Conservation (phyloP, 2,113 vertebrate genomes). For the Mus spicilegus region DNA sequence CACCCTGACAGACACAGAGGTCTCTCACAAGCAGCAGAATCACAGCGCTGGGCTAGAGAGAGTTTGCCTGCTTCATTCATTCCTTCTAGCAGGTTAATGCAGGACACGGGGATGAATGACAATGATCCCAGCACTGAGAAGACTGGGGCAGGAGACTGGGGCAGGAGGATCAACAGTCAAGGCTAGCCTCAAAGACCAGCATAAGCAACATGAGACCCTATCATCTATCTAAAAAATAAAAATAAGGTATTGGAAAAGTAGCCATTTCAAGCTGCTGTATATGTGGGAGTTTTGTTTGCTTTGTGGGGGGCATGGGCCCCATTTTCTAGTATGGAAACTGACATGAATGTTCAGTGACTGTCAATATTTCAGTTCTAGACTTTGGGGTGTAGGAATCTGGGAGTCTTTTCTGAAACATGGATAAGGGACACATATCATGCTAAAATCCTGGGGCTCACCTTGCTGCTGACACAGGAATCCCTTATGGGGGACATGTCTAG, state of each 20-base stretch:
- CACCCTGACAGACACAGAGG: accelerated
- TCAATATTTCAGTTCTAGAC: background rate
- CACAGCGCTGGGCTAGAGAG: background rate
- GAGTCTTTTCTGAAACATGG: background rate
- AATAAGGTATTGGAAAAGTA: background rate
- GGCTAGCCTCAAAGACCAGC: no score
- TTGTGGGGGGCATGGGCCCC: background rate
- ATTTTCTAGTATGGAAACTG: background rate
- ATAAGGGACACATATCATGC: accelerated
- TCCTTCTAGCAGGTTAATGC: background rate
- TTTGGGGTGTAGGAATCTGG: accelerated
- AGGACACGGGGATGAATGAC: no score
- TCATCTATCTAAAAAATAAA: background rate
- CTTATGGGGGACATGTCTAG: no score
- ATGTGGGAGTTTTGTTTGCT: background rate
- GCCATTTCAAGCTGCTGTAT: background rate
- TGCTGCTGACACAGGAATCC: background rate
- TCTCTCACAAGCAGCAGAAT: background rate
- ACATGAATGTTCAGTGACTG: background rate
- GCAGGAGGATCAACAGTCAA: no score
- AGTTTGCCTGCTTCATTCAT: no score
- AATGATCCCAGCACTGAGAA: background rate
- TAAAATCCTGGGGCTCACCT: background rate
- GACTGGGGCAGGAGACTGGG: no score
- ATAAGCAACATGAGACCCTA: background rate